Base-by-base conservation (phyloP, 2,888 invertebrate species). In the Nomada lathburiana region DNA sequence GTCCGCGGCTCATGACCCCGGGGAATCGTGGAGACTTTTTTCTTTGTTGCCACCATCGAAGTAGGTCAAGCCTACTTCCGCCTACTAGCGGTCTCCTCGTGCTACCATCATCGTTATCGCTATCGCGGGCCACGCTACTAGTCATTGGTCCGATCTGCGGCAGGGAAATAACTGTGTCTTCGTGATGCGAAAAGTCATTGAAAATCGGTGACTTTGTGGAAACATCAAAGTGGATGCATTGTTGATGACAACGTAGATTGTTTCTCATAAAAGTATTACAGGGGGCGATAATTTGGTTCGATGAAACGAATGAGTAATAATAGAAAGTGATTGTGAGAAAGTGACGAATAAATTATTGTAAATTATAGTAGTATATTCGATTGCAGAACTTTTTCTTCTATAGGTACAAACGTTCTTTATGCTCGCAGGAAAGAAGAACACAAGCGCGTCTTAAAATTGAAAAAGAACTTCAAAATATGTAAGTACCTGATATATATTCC, bases 41-140 rank as follows among this genome's bases (percentile, higher is more conserved):
- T 89, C 88, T 89, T 90, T 89, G 89, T 91, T 88, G 85, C 79
- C 83, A 65, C 82, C 86, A 89, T 86, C 88, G 81, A 90, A 91
- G 90, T 90, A 87, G 90, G 89, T 89, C 91, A 90, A 89, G 90
- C 90, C 89, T 87, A 89, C 90, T 90, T 90, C 91, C 90, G 88
- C 83, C 85, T 89, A 86, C 80, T 23, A 69, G 69, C 65, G 44
- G 74, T 67, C 62, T 55, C 73, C 73, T 70, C 68, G 26, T 36
- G 64, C 76, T 59, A 63, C 76, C 68, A 72, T 74, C 73, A 59
- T 72, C 76, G 57, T 71, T 63, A 72, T 72, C 76, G 69, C 73
- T 67, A 70, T 81, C 70, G 29, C 67, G 67, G 60, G 20, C 74
- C 42, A 52, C 69, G 67, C 47, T 55, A 13, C 18, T 26, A 64